A percentile compares a stretch with the other conserved stretches of the same genome.
Conservation (phyloP, 2,113 vertebrate genomes). For the Glaucomys volans region DNA sequence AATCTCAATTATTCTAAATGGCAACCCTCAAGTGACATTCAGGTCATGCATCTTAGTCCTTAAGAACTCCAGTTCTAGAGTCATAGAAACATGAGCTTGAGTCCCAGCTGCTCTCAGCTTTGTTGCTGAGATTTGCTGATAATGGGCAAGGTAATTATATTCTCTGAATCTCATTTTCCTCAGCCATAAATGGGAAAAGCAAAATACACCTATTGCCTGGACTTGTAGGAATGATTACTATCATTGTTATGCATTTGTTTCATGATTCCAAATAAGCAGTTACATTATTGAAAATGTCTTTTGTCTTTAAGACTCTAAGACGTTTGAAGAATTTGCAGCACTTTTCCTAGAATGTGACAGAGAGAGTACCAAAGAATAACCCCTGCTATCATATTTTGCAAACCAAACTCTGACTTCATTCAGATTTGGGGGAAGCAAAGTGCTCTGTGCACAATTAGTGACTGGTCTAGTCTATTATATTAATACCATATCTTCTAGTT, state of each 20-base stretch:
- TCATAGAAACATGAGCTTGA: neutral
- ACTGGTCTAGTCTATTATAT: neutral
- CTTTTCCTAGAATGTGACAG: neutral
- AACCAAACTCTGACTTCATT: neutral
- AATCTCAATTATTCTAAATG: conserved; percentile 36
- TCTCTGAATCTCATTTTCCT: conserved; percentile 14
- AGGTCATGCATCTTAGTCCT: neutral
- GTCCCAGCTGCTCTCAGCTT: neutral
- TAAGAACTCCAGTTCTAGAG: neutral
- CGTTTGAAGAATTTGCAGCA: neutral
- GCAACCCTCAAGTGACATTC: neutral
- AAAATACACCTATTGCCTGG: neutral
- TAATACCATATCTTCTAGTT: neutral
- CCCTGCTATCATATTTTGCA: neutral
- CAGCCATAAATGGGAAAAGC: neutral
- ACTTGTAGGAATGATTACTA: conserved; percentile 26
- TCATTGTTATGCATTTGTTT: conserved; percentile 16
- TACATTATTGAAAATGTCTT: neutral
- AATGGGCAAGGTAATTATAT: neutral
- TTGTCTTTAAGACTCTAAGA: neutral
- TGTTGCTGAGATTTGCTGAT: neutral
- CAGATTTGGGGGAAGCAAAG: neutral
- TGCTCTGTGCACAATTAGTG: neutral
- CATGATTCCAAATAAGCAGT: neutral
- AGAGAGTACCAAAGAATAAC: neutral